Evolutionary conservation across 2,113 vertebrate genomes (phyloP).

Genomic region (Rissa tridactyla): DNA sequence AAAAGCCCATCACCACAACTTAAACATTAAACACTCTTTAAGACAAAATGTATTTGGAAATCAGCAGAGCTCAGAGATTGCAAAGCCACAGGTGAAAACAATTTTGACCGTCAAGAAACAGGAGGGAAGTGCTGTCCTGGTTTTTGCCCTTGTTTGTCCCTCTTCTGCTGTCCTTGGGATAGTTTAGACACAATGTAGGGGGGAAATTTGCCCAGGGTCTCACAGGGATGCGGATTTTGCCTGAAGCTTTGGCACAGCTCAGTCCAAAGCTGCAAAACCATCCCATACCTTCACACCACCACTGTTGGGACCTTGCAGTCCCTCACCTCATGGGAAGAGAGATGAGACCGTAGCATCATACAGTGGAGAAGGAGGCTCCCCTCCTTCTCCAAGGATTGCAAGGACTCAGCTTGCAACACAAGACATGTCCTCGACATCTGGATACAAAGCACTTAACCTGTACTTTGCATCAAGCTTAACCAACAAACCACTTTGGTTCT

Average conservation of each 20-base stretch:
- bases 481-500: background rate
- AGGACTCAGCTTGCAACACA: background rate
- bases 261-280: background rate
- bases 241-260: background rate
- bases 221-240: background rate
- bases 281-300: background rate
- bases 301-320: accelerated
- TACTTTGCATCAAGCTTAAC: background rate
- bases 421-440: background rate
- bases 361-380: background rate
- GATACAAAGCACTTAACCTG: background rate
- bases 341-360: background rate
- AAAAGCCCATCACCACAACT: background rate
- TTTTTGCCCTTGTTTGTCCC: background rate
- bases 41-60: background rate
- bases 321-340: background rate
- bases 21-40: background rate
- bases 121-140: background rate
- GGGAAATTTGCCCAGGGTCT: background rate
- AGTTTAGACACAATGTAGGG: background rate
- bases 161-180: background rate
- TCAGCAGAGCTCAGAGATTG: background rate
- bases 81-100: background rate
- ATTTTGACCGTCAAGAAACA: background rate
- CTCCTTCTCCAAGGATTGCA: too few relatives aligned